Evolutionary conservation across 2,797 vertebrate species (phyloP).

Genomic region (Acropternis orthonyx): DNA sequence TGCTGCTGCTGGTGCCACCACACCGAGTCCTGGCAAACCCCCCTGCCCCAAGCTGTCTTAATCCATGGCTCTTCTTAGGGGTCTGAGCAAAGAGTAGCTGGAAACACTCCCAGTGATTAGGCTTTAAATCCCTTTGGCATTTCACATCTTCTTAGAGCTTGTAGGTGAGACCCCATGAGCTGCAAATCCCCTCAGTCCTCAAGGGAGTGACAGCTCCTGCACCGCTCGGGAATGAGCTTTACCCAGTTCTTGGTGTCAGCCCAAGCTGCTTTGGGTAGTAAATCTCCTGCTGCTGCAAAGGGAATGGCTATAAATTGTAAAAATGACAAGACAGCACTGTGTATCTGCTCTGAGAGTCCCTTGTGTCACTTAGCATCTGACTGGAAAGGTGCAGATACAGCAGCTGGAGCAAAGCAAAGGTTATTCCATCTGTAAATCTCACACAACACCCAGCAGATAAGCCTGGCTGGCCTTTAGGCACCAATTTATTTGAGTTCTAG

Average conservation of each 20-base stretch:
- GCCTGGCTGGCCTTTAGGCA: not conserved
- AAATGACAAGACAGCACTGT: not conserved
- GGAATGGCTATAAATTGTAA: not conserved
- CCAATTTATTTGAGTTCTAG: not conserved
- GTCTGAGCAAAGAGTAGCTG: slow-evolving; percentile 19
- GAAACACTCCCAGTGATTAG: not conserved
- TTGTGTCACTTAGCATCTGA: not conserved
- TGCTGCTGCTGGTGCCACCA: not conserved
- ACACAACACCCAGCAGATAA: not conserved
- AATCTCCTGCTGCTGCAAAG: slow-evolving; percentile 10
- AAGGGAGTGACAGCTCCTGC: not conserved
- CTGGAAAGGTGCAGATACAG: not conserved
- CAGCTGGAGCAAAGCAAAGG: not conserved
- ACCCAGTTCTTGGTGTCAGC: not conserved
- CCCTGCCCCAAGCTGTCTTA: not conserved
- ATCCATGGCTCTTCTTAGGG: not conserved
- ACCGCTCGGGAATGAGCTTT: not conserved
- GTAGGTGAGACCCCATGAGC: not conserved
- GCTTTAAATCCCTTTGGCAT: not conserved
- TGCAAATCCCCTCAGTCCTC: not conserved
- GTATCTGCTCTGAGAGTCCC: not conserved
- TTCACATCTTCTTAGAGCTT: slow-evolving; percentile 33
- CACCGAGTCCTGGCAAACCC: rapidly evolving
- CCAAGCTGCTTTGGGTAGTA: not conserved
- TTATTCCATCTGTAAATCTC: not conserved